Evolutionary conservation across 2,888 invertebrate species (phyloP), one percentile per base, ranked within the genome.

Genomic region (Leptopterna dolabrata): DNA sequence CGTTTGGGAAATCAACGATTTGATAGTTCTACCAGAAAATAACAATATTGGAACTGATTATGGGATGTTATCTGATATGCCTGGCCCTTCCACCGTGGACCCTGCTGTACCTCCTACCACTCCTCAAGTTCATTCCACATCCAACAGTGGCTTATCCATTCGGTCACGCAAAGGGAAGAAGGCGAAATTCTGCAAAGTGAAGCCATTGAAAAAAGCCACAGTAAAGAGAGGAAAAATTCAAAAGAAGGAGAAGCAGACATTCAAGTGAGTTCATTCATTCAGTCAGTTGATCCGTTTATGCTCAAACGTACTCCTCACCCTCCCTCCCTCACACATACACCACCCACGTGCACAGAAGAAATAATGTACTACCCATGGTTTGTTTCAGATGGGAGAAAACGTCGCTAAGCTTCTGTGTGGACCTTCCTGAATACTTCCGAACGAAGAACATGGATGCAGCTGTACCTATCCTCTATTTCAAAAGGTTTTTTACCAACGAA

Each of bases 401-500:
- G 7, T n/a, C 43, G 16, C 9, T 78, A 7, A 36, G 14, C 6
- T 19, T 6, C 4, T 7, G n/a, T 4, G 80, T 78, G 4, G 19
- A 78, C n/a, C 45, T 78, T 16, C 36, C 80, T 41, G 43, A 29
- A 29, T 7, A 36, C 36, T 4, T 36, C 36, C 36, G 4, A 36
- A 36, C 36, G 36, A 36, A 7, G 36, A 36, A 36, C 36, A 36
- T 36, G 36, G 80, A 78, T n/a, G 80, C 4, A n/a, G n/a, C 27
- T 16, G 2, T 9, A 7, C 81, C 81, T 19, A 7, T 81, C 1
- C 19, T 4, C 51, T 81, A 36, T n/a, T 81, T 81, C 41, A 13
- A 27, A 19, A 29, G 24, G 41, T 81, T 81, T 47, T 81, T 81
- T 45, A 81, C 47, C 11, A 47, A 81, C 27, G 81, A 81, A 16